Evolutionary conservation across 2,888 invertebrate genomes (phyloP).

Genomic region (Sesia bembeciformis): DNA sequence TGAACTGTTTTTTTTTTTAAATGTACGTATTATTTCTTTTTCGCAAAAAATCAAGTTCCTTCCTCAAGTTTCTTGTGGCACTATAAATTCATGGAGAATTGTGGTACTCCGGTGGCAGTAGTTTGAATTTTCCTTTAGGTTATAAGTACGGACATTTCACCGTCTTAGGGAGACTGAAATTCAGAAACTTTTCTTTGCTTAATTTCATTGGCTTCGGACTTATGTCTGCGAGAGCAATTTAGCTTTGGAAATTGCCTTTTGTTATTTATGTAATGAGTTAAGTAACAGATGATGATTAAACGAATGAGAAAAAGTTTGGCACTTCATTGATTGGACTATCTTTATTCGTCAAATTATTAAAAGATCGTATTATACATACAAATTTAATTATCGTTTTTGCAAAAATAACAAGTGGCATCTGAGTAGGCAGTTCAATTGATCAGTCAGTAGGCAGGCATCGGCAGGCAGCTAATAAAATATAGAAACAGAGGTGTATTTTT

Average conservation of each 20-base stretch:
- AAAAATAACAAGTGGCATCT: too few relatives aligned
- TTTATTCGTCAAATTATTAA: too few relatives aligned
- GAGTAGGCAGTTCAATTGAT: too few relatives aligned
- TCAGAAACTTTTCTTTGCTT: slow-evolving; percentile 28
- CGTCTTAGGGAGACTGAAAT: slow-evolving; percentile 9
- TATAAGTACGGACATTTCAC: slow-evolving; percentile 16
- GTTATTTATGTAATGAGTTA: neutral
- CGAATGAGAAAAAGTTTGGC: too few relatives aligned
- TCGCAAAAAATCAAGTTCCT: slow-evolving; percentile 16
- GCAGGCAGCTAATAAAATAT: too few relatives aligned
- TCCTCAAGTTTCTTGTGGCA: slow-evolving; percentile 30
- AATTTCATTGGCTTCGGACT: slow-evolving; percentile 1
- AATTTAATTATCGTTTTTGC: too few relatives aligned
- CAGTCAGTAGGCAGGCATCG: too few relatives aligned
- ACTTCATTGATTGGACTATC: neutral
- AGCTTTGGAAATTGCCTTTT: neutral
- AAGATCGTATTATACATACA: too few relatives aligned
- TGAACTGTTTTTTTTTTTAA: neutral
- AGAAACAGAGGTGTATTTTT: too few relatives aligned
- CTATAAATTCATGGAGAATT: slow-evolving; percentile 36
- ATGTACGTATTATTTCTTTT: slow-evolving; percentile 13
- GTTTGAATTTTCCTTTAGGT: slow-evolving; percentile 13
- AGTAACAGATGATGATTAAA: too few relatives aligned
- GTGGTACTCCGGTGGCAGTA: slow-evolving; percentile 15
- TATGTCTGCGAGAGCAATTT: neutral